Evolutionary conservation across 2,888 invertebrate species (phyloP), one percentile per base, ranked within the genome.

Genomic region (Ochropacha duplaris): DNA sequence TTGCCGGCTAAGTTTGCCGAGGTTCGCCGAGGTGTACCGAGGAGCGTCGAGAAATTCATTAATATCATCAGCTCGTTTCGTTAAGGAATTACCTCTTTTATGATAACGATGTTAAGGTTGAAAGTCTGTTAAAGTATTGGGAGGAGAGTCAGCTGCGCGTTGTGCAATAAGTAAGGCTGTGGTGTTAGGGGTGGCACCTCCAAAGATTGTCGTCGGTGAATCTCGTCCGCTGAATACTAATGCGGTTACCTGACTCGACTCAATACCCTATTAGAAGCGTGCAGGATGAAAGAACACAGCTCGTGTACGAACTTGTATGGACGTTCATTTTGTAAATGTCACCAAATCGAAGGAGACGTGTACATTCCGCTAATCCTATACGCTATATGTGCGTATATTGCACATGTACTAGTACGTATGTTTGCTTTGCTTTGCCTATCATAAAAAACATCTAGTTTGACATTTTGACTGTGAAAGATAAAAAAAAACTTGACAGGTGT

Each of bases 21-120:
- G 44, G 44, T 44, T 16, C 19, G 44, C 44, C 49, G 60, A 58
- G 62, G 62, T 61, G 59, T 55, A 54, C 28, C 39, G 36, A 54
- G 19, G 56, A 54, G 31, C 44, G 44, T 16, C 19, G 44, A 8
- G 56, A 68, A 68, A 69, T 68, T 68, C 64, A 73, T 75, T 66
- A 69, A 68, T 68, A 67, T 60, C 55, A 58, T 59, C 60, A 58
- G 50, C 31, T 60, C 49, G 22, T 56, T 54, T 28, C 50, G 39
- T 26, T 55, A 61, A 28, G n/a, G 49, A 8, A 66, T 62, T 60
- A 50, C 44, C 52, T 16, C 24, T 44, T 51, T 61, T 64, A 58
- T 64, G 28, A 51, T 4, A 22, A 50, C 28, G 14, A 9, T 0
- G 0, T 22, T 60, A 68, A 60, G 59, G 65, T 65, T 57, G 50